Conservation (phyloP, 2,888 invertebrate species). For the Morinoia aosen region DNA sequence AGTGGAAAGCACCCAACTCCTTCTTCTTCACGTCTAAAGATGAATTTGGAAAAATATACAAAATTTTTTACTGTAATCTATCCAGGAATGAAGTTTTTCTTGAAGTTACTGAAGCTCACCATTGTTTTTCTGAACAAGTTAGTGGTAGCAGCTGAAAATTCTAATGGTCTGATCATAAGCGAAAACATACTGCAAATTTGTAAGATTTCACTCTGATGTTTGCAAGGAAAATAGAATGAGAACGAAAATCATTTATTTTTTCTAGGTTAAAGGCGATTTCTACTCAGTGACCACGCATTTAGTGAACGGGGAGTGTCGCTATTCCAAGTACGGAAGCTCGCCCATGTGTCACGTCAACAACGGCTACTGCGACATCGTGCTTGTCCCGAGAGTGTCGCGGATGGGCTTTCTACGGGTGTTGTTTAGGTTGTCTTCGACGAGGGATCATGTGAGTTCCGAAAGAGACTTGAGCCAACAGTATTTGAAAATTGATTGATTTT, state of each 20-base stretch:
- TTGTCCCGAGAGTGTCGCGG: conserved; percentile 81
- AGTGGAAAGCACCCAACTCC: no score
- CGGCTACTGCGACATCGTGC: conserved; percentile 83
- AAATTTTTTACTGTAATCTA: no score
- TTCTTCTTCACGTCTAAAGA: no score
- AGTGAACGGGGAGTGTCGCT: conserved; percentile 82
- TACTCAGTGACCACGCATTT: conserved; percentile 82
- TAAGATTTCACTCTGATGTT: no score
- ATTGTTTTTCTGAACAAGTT: background rate
- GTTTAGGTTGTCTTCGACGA: background rate
- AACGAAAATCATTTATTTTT: background rate
- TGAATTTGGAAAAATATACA: no score
- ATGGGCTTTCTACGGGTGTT: conserved; percentile 78
- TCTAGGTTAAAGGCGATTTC: background rate
- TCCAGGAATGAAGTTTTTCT: no score
- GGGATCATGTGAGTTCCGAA: background rate
- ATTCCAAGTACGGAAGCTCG: conserved; percentile 83
- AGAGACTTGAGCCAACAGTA: background rate
- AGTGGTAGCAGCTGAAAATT: background rate
- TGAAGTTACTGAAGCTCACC: no score
- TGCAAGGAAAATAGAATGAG: background rate
- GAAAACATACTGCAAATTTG: no score
- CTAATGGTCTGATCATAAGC: no score
- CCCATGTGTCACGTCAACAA: conserved; percentile 85
- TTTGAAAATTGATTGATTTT: background rate